Conservation (phyloP, 2,113 vertebrate species). For the Odocoileus virginianus region DNA sequence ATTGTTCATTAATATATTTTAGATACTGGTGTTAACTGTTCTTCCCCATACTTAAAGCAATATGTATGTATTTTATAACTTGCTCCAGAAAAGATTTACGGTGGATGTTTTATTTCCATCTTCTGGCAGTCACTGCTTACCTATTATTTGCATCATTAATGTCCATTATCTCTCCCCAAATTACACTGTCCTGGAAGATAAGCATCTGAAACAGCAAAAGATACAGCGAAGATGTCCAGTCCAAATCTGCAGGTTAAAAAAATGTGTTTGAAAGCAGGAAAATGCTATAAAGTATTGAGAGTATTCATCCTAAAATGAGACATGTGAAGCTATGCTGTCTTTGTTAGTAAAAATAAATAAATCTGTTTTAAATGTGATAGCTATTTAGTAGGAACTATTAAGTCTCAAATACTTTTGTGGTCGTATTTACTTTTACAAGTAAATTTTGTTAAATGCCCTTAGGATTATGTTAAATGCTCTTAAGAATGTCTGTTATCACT, state of each 20-base stretch:
- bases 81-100: not conserved
- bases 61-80: not conserved
- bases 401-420: conserved; percentile 18
- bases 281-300: conserved; percentile 16
- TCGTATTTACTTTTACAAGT: conserved; percentile 18
- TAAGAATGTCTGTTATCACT: not conserved
- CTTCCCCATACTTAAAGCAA: not conserved
- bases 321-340: not conserved
- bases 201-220: not conserved
- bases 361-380: not conserved
- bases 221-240: not conserved
- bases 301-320: conserved; percentile 24
- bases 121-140: not conserved
- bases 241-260: conserved; percentile 13
- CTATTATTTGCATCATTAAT: not conserved
- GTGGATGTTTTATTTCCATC: not conserved
- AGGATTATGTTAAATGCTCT: conserved; percentile 24
- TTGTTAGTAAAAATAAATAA: conserved; percentile 42
- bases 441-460: conserved; percentile 9
- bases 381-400: not conserved
- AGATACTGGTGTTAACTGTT: not conserved
- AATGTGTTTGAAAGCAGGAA: conserved; percentile 37
- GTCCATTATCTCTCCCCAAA: not conserved
- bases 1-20: not conserved
- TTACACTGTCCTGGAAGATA: not conserved